phyloP scores from a whole-genome alignment of 2,888 invertebrate genomes.

The Odontomyia ornata region DNA sequence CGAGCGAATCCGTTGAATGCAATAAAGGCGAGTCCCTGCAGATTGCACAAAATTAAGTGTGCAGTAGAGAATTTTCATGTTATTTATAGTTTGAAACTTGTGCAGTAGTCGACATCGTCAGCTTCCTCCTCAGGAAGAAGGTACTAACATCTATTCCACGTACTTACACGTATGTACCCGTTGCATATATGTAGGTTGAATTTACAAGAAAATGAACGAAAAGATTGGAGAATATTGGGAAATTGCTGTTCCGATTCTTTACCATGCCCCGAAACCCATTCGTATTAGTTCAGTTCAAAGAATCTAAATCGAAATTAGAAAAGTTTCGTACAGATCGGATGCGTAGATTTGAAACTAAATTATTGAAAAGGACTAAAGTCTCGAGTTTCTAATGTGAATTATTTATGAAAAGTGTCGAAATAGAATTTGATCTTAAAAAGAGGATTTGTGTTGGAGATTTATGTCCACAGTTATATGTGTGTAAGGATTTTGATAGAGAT shows the following conservation, averaged over 20 bases:
- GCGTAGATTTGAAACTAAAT: slow-evolving; percentile 6
- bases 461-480: no score
- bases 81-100: slow-evolving; percentile 1
- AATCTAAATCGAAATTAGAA: slow-evolving; percentile 3
- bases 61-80: slow-evolving; percentile 4
- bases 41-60: slow-evolving; percentile 5
- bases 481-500: no score
- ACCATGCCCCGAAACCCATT: neutral
- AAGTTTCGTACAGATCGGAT: neutral
- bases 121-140: no score
- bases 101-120: neutral
- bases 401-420: no score
- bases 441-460: no score
- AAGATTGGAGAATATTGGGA: neutral
- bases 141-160: no score
- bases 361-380: neutral
- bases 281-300: slow-evolving; percentile 1
- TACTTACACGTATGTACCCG: no score
- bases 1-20: slow-evolving; percentile 10
- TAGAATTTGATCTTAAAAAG: no score
- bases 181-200: no score
- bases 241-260: neutral
- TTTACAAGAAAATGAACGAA: neutral
- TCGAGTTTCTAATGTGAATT: no score
- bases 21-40: slow-evolving; percentile 5